Evolutionary conservation across 2,888 invertebrate genomes (phyloP), one percentile per base, ranked within the genome.

Genomic region (Lissocephala sabroskyi): DNA sequence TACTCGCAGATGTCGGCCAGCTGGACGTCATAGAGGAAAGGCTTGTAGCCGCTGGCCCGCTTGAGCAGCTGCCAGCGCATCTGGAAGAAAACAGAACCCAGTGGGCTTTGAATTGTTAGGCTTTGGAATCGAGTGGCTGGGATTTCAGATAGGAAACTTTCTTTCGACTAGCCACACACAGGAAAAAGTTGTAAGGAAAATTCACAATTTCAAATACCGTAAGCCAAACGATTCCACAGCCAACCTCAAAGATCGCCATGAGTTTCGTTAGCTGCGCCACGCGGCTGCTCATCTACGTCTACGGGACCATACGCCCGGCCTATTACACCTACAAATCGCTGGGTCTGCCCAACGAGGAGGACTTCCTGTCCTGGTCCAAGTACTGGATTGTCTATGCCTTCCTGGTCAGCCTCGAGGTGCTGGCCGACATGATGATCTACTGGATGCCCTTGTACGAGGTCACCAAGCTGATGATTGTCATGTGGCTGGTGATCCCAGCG

Each of bases 341-440:
- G 9, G 41, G 30, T 35, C 26, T 32, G 3, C 33, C 42, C 1
- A 19, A 6, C 3, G 52, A 45, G 0, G 36, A 51, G 2, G 53
- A 49, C 3, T 16, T 66, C 19, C n/a, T 3, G 2, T 14, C 45
- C 6, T 71, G 71, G 71, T 47, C 52, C 28, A 71, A 74, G 33
- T 71, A 77, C 33, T 71, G 71, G 71, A 49, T 68, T 3, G 56
- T 74, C 40, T 98, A 97, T 86, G 97, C 97, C 44, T 89, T 96
- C 59, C 97, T 97, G 86, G 94, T 94, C 13, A 93, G 92, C 84
- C 90, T 91, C 62, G 98, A 98, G 88, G 94, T 96, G 16, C 91
- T 98, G 85, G 94, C 96, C 52, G 98, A 98, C 84, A 90, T 97
- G 56, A 93, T 98, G 84, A 89, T 97, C 52, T 93, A 95, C 73